Evolutionary conservation across 1,140 invertebrate genomes (phyloP), one percentile per base, ranked within the genome.

Genomic region (Solen grandis): DNA sequence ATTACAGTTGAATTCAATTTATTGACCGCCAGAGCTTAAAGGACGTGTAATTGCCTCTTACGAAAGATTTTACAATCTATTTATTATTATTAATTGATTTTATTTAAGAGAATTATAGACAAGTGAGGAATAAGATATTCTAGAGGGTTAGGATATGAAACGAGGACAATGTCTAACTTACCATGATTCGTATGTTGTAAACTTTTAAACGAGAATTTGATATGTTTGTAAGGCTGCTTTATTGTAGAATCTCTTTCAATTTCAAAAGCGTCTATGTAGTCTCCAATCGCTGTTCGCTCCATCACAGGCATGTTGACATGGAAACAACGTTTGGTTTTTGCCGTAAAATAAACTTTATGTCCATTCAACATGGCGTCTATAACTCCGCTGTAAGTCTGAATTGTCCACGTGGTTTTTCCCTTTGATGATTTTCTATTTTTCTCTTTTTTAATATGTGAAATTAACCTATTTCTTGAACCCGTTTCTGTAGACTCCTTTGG

Each of bases 221-320:
- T 54, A 27, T 38, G 62, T 19, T 68, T 66, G 38, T 77, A 36
- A 14, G 74, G 62, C 60, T 72, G 63, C 69, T 78, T 59, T 29
- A 38, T 31, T 25, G 50, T 27, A 33, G 41, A 50, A 10, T 66
- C 70, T 29, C 73, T 59, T 29, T 75, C 25, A 36, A 65, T 82
- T 46, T 85, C 80, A 57, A 82, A 85, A 5, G 70, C 70, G 70
- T 82, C 59, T 19, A 85, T 63, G 33, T 78, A 79, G 46, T 85
- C 83, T 27, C 83, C 83, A 50, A 85, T 75, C 8, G 80, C 69
- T 0, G 76, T 57, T 36, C 70, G 8, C 27, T 85, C 70, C 14
- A 57, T 54, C 25, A 74, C 78, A 0, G 46, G 38, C 31, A 76
- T 69, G 2, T 57, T 25, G 5, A 65, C 65, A 19, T 80, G 60